These are phyloP conservation scores for Hydractinia symbiolongicarpus DNA, from an alignment of 30 jellyfish, hydroid and myxozoan genomes.

Conservation along the genomic window DNA sequence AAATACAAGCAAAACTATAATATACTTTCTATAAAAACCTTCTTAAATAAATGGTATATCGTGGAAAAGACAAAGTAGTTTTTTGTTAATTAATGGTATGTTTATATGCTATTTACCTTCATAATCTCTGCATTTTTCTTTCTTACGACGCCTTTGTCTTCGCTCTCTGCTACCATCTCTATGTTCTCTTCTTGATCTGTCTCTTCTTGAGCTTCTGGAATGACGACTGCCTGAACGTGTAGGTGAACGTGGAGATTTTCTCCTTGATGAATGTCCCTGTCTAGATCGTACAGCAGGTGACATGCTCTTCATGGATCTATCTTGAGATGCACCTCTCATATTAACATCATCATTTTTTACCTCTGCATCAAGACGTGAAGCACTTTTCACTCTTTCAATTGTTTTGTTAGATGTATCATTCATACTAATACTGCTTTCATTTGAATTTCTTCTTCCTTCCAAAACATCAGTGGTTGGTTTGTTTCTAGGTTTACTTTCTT, in stretches of 20 bases:
- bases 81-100: too few relatives aligned
- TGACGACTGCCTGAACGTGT: constrained; percentile 50
- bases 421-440: constrained; percentile 4
- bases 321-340: constrained; percentile 38
- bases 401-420: background rate
- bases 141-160: constrained; percentile 35
- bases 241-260: constrained; percentile 57
- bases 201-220: constrained; percentile 53
- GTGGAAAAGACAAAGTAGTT: too few relatives aligned
- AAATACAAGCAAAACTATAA: background rate
- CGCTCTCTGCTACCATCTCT: constrained; percentile 34
- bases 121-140: constrained; percentile 76
- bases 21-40: background rate
- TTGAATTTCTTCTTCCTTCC: constrained; percentile 41
- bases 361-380: background rate
- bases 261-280: constrained; percentile 30
- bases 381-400: background rate
- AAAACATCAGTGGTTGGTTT: background rate
- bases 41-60: background rate
- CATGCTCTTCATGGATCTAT: constrained; percentile 43
- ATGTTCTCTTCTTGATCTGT: constrained; percentile 33
- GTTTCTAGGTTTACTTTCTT: background rate
- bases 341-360: constrained; percentile 14
- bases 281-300: constrained; percentile 62
- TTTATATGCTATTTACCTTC: constrained; percentile 47